Evolutionary conservation across 2,888 invertebrate genomes (phyloP).

Genomic region (Ectropis crepuscularia): DNA sequence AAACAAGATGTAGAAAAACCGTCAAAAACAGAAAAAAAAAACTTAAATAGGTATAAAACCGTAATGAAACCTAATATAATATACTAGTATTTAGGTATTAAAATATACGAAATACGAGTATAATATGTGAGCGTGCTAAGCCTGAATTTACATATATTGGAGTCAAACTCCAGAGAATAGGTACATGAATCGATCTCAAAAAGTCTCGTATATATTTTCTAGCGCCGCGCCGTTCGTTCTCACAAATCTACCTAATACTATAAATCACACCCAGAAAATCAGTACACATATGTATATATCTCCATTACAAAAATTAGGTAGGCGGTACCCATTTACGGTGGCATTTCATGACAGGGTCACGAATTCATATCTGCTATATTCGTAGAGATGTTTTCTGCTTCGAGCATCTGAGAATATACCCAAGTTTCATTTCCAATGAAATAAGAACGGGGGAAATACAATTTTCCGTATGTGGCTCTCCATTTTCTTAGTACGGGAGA

Average conservation of each 20-base stretch:
- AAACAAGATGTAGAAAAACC: no score
- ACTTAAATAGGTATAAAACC: no score
- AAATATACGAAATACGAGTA: no score
- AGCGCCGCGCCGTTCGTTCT: conserved; percentile 1
- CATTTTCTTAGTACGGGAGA: conserved; percentile 3
- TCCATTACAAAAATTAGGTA: conserved; percentile 29
- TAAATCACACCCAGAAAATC: conserved; percentile 12
- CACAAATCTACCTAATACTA: not conserved
- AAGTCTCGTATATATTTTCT: not conserved
- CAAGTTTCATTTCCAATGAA: conserved; percentile 28
- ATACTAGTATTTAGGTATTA: no score
- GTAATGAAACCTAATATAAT: no score
- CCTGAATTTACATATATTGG: no score
- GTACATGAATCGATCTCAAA: no score
- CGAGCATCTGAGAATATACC: conserved; percentile 9
- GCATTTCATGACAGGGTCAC: conserved; percentile 26
- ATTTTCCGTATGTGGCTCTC: conserved; percentile 18
- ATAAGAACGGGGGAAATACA: conserved; percentile 25
- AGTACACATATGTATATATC: conserved; percentile 14
- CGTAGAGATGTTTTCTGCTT: conserved; percentile 26
- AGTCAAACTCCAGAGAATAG: no score
- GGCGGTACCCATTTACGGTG: conserved; percentile 19
- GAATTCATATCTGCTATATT: conserved; percentile 22
- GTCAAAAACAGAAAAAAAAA: no score
- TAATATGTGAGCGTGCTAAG: no score